These are phyloP conservation scores for Chunga burmeisteri DNA, from an alignment of 2,113 vertebrate species.

Conservation along the genomic window DNA sequence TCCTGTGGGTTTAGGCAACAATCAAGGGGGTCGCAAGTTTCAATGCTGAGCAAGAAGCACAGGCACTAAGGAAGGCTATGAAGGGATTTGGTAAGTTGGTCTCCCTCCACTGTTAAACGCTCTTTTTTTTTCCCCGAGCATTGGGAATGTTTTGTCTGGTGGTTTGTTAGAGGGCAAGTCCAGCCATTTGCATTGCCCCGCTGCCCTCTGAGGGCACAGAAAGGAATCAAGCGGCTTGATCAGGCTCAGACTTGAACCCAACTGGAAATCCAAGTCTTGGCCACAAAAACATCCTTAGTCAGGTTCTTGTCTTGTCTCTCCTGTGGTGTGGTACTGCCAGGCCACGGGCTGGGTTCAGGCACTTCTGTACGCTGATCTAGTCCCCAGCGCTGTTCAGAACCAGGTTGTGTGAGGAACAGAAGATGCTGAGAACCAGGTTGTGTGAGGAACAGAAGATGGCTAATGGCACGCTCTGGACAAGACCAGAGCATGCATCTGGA, in stretches of 20 bases:
- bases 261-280: neutral
- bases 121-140: neutral
- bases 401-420: neutral
- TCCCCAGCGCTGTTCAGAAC: neutral
- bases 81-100: constrained; percentile 88
- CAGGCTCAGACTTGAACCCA: neutral
- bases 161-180: neutral
- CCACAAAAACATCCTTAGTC: neutral
- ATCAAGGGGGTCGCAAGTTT: constrained; percentile 83
- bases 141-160: neutral
- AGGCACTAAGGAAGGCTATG: constrained; percentile 87
- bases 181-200: neutral
- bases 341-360: neutral
- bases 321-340: neutral
- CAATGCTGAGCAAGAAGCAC: constrained; percentile 79
- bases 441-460: neutral
- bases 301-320: neutral
- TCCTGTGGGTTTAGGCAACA: constrained; percentile 67
- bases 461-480: neutral
- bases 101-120: neutral
- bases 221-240: neutral
- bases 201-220: neutral
- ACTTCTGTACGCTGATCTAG: neutral
- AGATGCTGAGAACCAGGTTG: neutral
- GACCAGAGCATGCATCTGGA: neutral